A percentile compares a stretch with the other conserved stretches of the same genome.
phyloP scores from a whole-genome alignment of 1,140 invertebrate species.

The Melitaea cinxia region DNA sequence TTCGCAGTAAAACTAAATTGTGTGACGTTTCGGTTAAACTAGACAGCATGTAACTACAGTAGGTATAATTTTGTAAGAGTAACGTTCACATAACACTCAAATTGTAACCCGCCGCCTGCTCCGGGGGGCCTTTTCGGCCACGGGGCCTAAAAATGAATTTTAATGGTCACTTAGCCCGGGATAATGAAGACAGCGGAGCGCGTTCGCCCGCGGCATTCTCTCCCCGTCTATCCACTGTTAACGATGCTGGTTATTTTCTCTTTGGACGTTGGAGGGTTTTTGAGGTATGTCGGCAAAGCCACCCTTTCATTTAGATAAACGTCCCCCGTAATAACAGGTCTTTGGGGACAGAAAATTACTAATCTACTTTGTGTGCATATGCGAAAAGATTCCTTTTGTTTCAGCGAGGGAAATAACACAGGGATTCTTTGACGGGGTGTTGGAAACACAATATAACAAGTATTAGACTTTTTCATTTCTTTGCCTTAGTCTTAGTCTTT shows the following conservation, averaged over 20 bases:
- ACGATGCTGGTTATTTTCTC: constrained; percentile 37
- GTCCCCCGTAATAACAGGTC: constrained; percentile 28
- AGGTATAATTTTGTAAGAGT: not conserved
- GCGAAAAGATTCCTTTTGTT: constrained; percentile 15
- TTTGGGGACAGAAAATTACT: constrained; percentile 25
- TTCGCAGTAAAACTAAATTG: not conserved
- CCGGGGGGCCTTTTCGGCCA: constrained; percentile 34
- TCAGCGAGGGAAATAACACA: not conserved
- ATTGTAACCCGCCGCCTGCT: constrained; percentile 19
- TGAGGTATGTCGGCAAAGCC: constrained; percentile 28
- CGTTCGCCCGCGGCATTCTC: constrained; percentile 39
- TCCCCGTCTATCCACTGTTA: constrained; percentile 36
- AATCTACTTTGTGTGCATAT: constrained; percentile 27
- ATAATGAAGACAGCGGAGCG: constrained; percentile 55
- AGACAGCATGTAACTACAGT: not conserved
- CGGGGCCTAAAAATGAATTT: constrained; percentile 65
- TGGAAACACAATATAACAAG: not conserved
- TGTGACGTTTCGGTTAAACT: constrained; percentile 7
- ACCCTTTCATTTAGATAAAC: constrained; percentile 38
- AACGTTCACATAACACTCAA: constrained; percentile 9
- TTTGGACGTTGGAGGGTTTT: constrained; percentile 28
- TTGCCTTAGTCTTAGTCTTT: no score
- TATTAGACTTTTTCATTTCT: no score
- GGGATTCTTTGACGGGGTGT: not conserved
- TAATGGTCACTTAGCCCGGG: constrained; percentile 63